Base-by-base conservation (phyloP, 1,140 invertebrate species). In the Cardiocondyla obscurior region DNA sequence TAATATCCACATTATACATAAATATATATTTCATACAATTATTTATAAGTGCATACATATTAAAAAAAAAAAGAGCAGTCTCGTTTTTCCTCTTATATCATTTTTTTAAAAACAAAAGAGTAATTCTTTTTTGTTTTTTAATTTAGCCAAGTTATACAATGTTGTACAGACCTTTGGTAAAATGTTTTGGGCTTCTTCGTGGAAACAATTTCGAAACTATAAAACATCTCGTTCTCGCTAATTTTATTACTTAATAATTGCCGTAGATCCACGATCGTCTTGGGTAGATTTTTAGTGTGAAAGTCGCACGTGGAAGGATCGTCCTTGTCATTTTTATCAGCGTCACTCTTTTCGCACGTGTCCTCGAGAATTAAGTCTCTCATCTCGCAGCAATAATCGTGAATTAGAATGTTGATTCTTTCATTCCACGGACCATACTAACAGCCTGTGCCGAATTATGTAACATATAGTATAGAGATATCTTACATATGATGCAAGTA, bases 121-220 rank as follows among this genome's bases (percentile, higher is more conserved):
- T 12, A 7, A 51, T 51, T 53, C 14, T 51, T 1, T 53, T 12
- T 36, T 3, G 0, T 3, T 0, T 2, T n/a, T n/a, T n/a, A n/a
- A n/a, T n/a, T n/a, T n/a, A n/a, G n/a, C n/a, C n/a, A n/a, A n/a
- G n/a, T n/a, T n/a, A n/a, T n/a, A n/a, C n/a, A n/a, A n/a, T n/a
- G n/a, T n/a, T 76, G 1, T 67, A 84, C 70, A 19, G 67, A 92
- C 90, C 85, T 88, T 49, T 85, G 44, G 42, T 89, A 88, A 72
- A 86, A 74, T 22, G 46, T 22, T 16, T 16, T 10, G 57, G 70
- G 5, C 22, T 72, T 79, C 36, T 81, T 83, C 14, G 22, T 36
- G 5, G 86, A 83, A 14, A 85, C 60, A 5, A 92, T 46, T 58
- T 92, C 91, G 6, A 90, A 88, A 14, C 92, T 90, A 51, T 64